These are phyloP conservation scores for Rhynchotus rufescens DNA, from an alignment of 2,797 vertebrate genomes.

Conservation along the genomic window DNA sequence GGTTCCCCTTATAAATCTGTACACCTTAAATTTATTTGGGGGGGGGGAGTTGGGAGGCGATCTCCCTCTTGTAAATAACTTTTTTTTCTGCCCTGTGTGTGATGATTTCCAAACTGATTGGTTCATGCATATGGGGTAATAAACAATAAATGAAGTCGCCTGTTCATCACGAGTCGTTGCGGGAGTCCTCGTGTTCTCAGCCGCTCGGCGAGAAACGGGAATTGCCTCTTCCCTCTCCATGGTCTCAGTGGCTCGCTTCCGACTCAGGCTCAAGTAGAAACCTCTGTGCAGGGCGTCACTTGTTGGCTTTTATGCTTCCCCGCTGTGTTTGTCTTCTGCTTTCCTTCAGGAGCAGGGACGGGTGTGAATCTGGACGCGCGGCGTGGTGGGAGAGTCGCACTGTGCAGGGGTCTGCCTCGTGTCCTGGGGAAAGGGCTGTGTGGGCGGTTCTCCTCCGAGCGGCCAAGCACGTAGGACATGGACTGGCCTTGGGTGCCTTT, in stretches of 20 bases:
- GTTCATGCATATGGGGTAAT: slow-evolving; percentile 59
- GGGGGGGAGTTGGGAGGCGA: slow-evolving; percentile 9
- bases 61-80: slow-evolving; percentile 54
- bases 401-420: not conserved
- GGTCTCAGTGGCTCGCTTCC: not conserved
- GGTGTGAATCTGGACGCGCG: not conserved
- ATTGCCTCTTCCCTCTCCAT: not conserved
- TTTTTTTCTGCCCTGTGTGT: slow-evolving; percentile 55
- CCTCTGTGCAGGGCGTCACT: not conserved
- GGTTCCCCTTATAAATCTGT: slow-evolving; percentile 36
- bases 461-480: fast-evolving
- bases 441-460: not conserved
- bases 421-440: fast-evolving
- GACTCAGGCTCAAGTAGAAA: not conserved
- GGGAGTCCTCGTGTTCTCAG: not conserved
- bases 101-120: slow-evolving; percentile 50
- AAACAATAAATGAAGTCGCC: slow-evolving; percentile 55
- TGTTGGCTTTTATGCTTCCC: not conserved
- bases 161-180: not conserved
- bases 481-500: not conserved
- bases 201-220: not conserved
- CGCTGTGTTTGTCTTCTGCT: not conserved
- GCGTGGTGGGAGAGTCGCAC: fast-evolving
- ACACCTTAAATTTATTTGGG: slow-evolving; percentile 54
- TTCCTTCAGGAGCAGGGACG: not conserved